Evolutionary conservation across 2,797 vertebrate genomes (phyloP), one percentile per base, ranked within the genome.

Genomic region (Coregonus ussuriensis): DNA sequence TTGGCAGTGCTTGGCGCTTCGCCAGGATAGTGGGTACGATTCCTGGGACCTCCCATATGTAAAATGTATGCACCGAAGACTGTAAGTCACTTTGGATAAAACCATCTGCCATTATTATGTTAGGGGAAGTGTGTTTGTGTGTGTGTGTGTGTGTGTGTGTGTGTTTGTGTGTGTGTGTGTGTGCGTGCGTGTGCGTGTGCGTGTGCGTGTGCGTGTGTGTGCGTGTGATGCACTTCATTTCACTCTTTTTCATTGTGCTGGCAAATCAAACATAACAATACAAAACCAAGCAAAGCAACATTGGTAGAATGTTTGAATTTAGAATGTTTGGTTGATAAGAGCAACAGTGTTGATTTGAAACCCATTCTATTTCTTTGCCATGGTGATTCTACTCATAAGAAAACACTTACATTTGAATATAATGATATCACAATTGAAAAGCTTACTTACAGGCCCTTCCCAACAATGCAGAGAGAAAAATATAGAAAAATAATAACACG

Each of bases 91-190:
- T 47, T 47, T 47, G 7, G 41, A 47, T 47, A 3, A 47, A 47
- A 9, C 41, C 41, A 9, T 47, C 7, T 0, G 7, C 41, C 9
- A 47, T 2, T 41, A 9, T 41, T 41, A 41, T 74, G 52, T 74
- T 29, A 53, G 76, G 74, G 35, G 67, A 76, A n/a, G 72, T 74
- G 15, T 25, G 70, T 33, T 31, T 15, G 2, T 71, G 29, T 25
- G 33, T 21, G 31, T 7, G 47, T 74, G 78, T 52, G 3, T 7
- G 14, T 6, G 59, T 15, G 2, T 71, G 29, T 25, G 33, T 21
- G 31, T 7, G 47, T 74, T 75, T 52, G 3, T 7, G 18, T 6
- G 59, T 54, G 68, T 18, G 14, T 56, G 67, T 21, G 51, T 25
- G 41, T 33, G 70, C 16, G 65, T 5, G 16, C 1, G 25, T 25